Evolutionary conservation across 92 coral and sea anemone species (phyloP), one percentile per base, ranked within the genome.

Genomic region (Micromussa lordhowensis): DNA sequence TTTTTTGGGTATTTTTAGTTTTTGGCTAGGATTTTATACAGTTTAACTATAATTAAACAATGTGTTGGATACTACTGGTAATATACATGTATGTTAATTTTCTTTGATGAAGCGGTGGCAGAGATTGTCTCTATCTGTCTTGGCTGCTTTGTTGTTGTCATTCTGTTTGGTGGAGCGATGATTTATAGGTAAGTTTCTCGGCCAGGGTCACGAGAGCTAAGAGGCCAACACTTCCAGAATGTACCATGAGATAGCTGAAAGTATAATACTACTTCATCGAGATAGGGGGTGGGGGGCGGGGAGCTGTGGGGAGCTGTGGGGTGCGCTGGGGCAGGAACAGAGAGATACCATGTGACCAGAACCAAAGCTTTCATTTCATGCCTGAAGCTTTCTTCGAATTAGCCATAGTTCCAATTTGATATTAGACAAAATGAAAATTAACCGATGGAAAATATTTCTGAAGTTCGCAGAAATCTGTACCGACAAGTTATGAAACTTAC

Each of bases 51-150:
- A 24, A 61, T 24, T 24, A 3, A 0, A 61, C 28, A 61, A 22
- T 24, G 68, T 6, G 26, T 61, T 61, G 68, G 29, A 0, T 11
- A 24, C 29, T 61, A 0, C 59, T 54, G 28, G 6, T 61, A 61
- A 61, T 13, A 22, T 61, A 24, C 26, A 73, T 34, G 1, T 34
- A 30, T 30, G 29, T 48, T 58, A 24, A 26, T 9, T 48, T 86
- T 29, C 21, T 10, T 49, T 36, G 18, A 72, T 89, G 10, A 69
- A 95, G 98, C 91, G 77, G 93, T 91, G 55, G 92, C 90, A 21
- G 95, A 92, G 85, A 95, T 95, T 21, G 94, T 89, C 6, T 92
- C 94, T 31, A 92, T 95, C 14, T 91, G 94, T 21, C 88, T 95
- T 81, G 98, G 91, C 2, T 91, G 91, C 18, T 63, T 87, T 8